These are phyloP conservation scores for Leguminivora glycinivorella DNA, from an alignment of 1,140 invertebrate species.

Conservation along the genomic window DNA sequence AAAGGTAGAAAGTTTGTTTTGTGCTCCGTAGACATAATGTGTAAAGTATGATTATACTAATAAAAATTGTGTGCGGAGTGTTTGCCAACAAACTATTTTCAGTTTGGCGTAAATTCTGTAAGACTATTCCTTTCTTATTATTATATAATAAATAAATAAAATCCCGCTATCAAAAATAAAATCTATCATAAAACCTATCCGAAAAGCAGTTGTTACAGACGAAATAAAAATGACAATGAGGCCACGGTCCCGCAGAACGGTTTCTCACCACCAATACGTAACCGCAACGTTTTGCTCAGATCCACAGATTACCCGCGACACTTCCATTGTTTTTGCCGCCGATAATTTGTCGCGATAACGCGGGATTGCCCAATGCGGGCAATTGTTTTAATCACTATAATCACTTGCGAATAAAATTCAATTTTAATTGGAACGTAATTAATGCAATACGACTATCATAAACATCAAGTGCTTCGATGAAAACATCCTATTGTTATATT, in stretches of 20 bases:
- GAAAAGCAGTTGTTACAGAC: not conserved
- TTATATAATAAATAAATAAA: too few species aligned
- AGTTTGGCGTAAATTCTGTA: too few species aligned
- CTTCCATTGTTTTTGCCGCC: slow-evolving; percentile 46
- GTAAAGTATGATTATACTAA: too few species aligned
- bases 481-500: slow-evolving; percentile 11
- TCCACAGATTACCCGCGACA: slow-evolving; percentile 41
- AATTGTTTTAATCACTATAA: slow-evolving; percentile 37
- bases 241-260: slow-evolving; percentile 9
- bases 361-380: slow-evolving; percentile 39
- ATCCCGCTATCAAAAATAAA: too few species aligned
- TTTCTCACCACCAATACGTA: slow-evolving; percentile 29
- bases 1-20: too few species aligned
- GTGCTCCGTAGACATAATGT: too few species aligned
- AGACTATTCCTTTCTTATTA: too few species aligned
- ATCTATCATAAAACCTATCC: not conserved
- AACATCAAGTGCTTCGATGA: not conserved
- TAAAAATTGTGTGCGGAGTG: too few species aligned
- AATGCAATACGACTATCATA: slow-evolving; percentile 15
- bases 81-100: too few species aligned
- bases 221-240: not conserved
- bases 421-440: slow-evolving; percentile 37
- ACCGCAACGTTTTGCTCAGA: slow-evolving; percentile 25
- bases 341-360: slow-evolving; percentile 49
- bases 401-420: not conserved